Evolutionary conservation across 1,140 invertebrate species (phyloP).

Genomic region (Orius insidiosus): DNA sequence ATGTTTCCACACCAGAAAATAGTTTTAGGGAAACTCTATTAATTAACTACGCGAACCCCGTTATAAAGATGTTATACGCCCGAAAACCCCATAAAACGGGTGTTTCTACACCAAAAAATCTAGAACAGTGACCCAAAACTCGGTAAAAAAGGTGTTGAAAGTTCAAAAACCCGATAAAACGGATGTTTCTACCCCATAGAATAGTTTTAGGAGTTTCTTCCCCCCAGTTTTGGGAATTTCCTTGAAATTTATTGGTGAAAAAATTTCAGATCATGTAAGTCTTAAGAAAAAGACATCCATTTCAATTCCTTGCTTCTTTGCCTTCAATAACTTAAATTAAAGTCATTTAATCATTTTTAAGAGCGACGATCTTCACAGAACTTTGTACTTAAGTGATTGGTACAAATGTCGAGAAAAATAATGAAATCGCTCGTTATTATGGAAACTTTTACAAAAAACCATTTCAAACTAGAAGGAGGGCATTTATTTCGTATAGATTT

Average conservation of each 20-base stretch:
- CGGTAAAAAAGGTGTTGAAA: no score
- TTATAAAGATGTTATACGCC: no score
- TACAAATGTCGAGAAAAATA: conserved; percentile 11
- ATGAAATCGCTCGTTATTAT: conserved; percentile 11
- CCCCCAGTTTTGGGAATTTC: background rate
- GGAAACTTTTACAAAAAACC: conserved; percentile 14
- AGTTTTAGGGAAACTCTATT: no score
- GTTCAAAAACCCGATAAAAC: no score
- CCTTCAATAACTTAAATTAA: background rate
- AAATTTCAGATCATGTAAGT: conserved; percentile 15
- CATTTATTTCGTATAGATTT: conserved; percentile 11
- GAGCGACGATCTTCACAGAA: conserved; percentile 13
- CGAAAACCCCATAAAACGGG: no score
- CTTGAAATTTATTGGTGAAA: conserved; percentile 9
- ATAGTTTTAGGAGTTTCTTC: background rate
- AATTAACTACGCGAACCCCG: no score
- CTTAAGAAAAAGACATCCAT: no score
- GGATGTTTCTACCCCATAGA: background rate
- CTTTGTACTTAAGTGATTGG: conserved; percentile 12
- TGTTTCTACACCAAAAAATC: no score
- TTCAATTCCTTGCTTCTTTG: no score
- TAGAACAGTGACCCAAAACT: no score
- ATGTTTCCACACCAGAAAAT: no score
- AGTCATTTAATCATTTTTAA: conserved; percentile 4
- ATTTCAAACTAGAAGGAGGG: conserved; percentile 14